Evolutionary conservation across 2,888 invertebrate species (phyloP).

Genomic region (Synergus laeviventris): DNA sequence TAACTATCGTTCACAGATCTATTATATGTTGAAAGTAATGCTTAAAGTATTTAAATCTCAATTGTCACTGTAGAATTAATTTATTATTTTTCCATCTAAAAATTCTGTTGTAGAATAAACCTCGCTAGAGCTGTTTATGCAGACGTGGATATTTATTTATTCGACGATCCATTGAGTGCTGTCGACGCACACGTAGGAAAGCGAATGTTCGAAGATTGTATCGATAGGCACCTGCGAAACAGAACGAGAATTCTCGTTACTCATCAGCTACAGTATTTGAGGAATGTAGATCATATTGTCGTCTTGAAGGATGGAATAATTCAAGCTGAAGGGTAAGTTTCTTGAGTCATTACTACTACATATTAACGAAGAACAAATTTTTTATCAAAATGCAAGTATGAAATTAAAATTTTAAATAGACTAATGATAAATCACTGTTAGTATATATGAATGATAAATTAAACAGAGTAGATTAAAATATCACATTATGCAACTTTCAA

Average conservation of each 20-base stretch:
- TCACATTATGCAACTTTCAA: neutral
- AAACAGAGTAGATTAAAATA: neutral
- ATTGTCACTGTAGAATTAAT: neutral
- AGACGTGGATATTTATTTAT: constrained; percentile 89
- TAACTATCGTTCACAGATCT: neutral
- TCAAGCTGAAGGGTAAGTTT: constrained; percentile 66
- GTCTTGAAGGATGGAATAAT: constrained; percentile 71
- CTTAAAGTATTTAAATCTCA: neutral
- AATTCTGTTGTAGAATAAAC: constrained; percentile 80
- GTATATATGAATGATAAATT: neutral
- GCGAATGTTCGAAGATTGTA: constrained; percentile 90
- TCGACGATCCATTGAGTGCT: constrained; percentile 95
- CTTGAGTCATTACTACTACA: neutral
- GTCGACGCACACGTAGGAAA: constrained; percentile 95
- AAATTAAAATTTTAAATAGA: neutral
- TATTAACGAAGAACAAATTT: neutral
- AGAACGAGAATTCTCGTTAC: constrained; percentile 80
- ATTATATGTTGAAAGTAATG: neutral
- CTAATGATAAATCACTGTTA: neutral
- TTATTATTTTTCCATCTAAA: neutral
- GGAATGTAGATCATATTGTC: constrained; percentile 72
- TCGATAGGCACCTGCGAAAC: constrained; percentile 79
- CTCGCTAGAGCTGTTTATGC: constrained; percentile 92
- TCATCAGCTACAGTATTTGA: constrained; percentile 79
- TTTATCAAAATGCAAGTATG: neutral